A percentile compares a stretch with the other conserved stretches of the same genome.
phyloP scores from a whole-genome alignment of 2,888 invertebrate species.

The Chorisops tibialis region DNA sequence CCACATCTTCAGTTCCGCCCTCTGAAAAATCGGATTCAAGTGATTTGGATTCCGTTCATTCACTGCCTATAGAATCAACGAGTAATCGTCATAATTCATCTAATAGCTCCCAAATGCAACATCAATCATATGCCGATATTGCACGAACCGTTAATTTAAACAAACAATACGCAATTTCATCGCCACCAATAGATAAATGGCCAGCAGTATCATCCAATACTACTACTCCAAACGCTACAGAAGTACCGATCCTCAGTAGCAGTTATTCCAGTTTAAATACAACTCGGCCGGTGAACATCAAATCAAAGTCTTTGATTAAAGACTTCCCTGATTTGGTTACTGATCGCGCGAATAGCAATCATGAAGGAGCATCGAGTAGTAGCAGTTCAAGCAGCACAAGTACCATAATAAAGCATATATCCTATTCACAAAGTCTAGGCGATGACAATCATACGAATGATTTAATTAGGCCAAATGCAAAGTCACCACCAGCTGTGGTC shows the following conservation, averaged over 20 bases:
- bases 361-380: constrained; percentile 28
- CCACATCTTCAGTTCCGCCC: constrained; percentile 75
- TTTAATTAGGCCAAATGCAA: not conserved
- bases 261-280: not conserved
- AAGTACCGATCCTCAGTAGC: not conserved
- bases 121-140: constrained; percentile 77
- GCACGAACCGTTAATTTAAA: constrained; percentile 57
- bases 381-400: constrained; percentile 32
- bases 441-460: not conserved
- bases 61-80: constrained; percentile 64
- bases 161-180: constrained; percentile 36
- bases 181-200: constrained; percentile 36
- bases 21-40: constrained; percentile 83
- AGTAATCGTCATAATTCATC: constrained; percentile 32
- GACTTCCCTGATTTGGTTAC: constrained; percentile 41
- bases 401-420: constrained; percentile 18
- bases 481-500: constrained; percentile 30
- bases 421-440: not conserved
- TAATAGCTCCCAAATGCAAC: constrained; percentile 43
- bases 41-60: constrained; percentile 79
- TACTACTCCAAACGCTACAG: not conserved
- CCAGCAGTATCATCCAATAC: constrained; percentile 32
- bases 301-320: constrained; percentile 35
- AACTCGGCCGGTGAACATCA: constrained; percentile 3
- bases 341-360: constrained; percentile 28